Conservation (phyloP, 1,140 invertebrate species). For the Micrasema minimum region DNA sequence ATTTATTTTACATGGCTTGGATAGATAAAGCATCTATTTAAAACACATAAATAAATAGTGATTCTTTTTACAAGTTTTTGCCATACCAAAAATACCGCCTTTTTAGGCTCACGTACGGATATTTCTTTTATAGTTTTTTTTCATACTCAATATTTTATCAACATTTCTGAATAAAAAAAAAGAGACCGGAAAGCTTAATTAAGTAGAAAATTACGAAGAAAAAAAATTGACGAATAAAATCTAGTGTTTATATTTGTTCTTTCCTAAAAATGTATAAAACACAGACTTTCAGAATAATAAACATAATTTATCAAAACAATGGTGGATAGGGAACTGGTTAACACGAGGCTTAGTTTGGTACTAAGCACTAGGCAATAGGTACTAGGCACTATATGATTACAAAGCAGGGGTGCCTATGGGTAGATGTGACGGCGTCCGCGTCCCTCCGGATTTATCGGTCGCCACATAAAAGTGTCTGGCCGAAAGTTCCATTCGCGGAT, state of each 20-base stretch:
- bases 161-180: too few species aligned
- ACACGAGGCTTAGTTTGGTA: not conserved
- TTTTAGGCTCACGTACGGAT: too few species aligned
- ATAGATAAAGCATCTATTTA: too few species aligned
- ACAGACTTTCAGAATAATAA: not conserved
- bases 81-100: too few species aligned
- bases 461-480: not conserved
- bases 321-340: not conserved
- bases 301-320: not conserved
- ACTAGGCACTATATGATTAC: not conserved
- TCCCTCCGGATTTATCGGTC: not conserved
- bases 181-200: too few species aligned
- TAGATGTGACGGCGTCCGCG: not conserved
- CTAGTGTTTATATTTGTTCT: not conserved
- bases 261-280: not conserved
- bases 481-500: not conserved
- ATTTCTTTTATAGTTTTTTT: too few species aligned
- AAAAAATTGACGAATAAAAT: too few species aligned
- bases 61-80: too few species aligned
- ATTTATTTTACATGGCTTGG: too few species aligned
- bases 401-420: not conserved
- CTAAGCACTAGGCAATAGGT: not conserved
- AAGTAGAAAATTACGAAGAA: too few species aligned
- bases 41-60: too few species aligned
- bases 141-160: too few species aligned